A percentile compares a stretch with the other conserved stretches of the same genome.
Evolutionary conservation across 2,888 invertebrate species (phyloP).

Genomic region (Drosophila robusta): DNA sequence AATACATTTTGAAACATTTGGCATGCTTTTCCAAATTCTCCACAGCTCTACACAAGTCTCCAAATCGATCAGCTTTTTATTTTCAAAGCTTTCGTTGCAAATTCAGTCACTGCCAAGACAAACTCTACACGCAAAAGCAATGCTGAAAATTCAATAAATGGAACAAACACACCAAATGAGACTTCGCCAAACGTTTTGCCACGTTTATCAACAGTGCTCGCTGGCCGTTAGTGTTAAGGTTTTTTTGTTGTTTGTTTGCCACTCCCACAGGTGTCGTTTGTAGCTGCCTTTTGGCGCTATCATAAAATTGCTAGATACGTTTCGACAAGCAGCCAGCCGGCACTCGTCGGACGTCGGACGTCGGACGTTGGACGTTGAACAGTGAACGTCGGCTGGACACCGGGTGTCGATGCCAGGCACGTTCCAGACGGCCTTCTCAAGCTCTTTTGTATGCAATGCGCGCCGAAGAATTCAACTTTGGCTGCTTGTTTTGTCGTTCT

Average conservation of each 20-base stretch:
- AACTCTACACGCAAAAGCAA: slow-evolving; percentile 3
- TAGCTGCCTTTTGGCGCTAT: slow-evolving; percentile 14
- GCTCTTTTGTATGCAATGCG: slow-evolving; percentile 33
- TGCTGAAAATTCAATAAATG: slow-evolving; percentile 6
- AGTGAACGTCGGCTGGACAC: not conserved
- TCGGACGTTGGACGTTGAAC: too few relatives aligned
- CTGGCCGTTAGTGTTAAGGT: too few relatives aligned
- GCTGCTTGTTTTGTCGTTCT: slow-evolving; percentile 1
- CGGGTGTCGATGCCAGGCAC: slow-evolving; percentile 26
- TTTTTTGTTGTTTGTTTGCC: not conserved
- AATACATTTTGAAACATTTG: not conserved
- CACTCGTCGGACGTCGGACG: too few relatives aligned
- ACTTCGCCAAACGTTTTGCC: slow-evolving; percentile 2
- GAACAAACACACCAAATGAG: slow-evolving; percentile 18
- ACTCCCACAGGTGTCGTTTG: slow-evolving; percentile 50
- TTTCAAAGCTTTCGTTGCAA: not conserved
- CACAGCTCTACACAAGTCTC: slow-evolving; percentile 6
- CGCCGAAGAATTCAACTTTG: slow-evolving; percentile 27
- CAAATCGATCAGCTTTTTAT: not conserved
- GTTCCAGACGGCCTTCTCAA: slow-evolving; percentile 25
- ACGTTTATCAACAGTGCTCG: slow-evolving; percentile 1
- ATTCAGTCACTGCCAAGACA: not conserved
- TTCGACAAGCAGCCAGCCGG: slow-evolving; percentile 15
- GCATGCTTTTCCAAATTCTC: not conserved
- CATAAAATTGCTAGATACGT: slow-evolving; percentile 46